Base-by-base conservation (phyloP, 2,888 invertebrate genomes). In the Amorpha juglandis region DNA sequence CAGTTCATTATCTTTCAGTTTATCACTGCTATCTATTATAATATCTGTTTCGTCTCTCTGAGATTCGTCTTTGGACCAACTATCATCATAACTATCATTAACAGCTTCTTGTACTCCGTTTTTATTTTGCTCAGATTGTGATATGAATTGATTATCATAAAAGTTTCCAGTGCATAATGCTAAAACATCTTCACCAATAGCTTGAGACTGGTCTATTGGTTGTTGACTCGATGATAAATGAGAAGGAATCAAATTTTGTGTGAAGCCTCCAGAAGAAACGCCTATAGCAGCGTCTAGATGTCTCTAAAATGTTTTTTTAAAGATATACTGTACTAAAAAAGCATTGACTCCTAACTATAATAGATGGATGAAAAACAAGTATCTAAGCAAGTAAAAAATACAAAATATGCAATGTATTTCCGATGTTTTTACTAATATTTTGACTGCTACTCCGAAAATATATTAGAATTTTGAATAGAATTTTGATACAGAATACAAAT, bases 121-220 rank as follows among this genome's bases (percentile, higher is more conserved):
- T 14, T 6, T 51, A 27, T 77, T 73, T 6, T 70, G 72, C 12
- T 73, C 68, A 11, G 67, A 65, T 70, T 75, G 86, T 48, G 90
- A 83, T 52, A 92, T 74, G 70, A 92, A 90, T 68, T 86, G 81
- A 63, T 90, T 91, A 33, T 92, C 89, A 74, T 92, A 94, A 77
- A 95, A 95, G 68, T 94, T 90, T 0, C 95, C 95, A 6, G 95
- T 95, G 73, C 95, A 95, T 14, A 95, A 77, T 6, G 87, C 94
- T 55, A 94, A 74, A 6, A 95, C 77, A 73, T 94, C 94, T 68
- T 92, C 93, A 50, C 94, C 93, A 62, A 93, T 81, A 63, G 84
- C 78, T 74, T 83, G 86, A 2, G 89, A 86, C 64, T 87, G 82
- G 4, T 38, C 58, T 12, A 90, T 83, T 2, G 77, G 66, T 62